Evolutionary conservation across 1,140 invertebrate species (phyloP).

Genomic region (Metopolophium dirhodum): DNA sequence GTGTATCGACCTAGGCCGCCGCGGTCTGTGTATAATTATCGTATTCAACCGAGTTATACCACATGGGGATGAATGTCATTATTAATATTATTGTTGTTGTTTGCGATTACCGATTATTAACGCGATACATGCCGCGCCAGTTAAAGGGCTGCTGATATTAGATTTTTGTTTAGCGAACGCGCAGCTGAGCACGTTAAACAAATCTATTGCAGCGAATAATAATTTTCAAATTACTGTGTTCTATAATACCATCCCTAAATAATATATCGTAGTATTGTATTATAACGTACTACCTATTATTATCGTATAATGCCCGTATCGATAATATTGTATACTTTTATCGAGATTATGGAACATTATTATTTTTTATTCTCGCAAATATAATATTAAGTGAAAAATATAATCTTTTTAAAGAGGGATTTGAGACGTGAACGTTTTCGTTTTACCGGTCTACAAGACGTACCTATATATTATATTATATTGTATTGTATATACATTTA

Average conservation of each 20-base stretch:
- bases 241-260: neutral
- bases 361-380: neutral
- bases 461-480: neutral
- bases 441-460: neutral
- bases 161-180: neutral
- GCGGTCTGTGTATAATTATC: too few species aligned
- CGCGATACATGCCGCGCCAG: neutral
- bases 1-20: neutral
- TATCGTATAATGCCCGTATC: neutral
- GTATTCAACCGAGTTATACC: too few species aligned
- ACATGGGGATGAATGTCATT: neutral
- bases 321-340: constrained; percentile 9
- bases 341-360: neutral
- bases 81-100: neutral
- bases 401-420: neutral
- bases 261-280: neutral
- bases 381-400: constrained; percentile 3
- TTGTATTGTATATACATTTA: neutral
- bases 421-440: neutral
- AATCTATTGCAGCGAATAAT: neutral
- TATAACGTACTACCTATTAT: neutral
- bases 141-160: neutral
- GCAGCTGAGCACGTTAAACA: neutral
- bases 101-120: neutral
- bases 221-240: neutral